phyloP scores from a whole-genome alignment of 2,888 invertebrate species.

The Tanaodytes sp. region DNA sequence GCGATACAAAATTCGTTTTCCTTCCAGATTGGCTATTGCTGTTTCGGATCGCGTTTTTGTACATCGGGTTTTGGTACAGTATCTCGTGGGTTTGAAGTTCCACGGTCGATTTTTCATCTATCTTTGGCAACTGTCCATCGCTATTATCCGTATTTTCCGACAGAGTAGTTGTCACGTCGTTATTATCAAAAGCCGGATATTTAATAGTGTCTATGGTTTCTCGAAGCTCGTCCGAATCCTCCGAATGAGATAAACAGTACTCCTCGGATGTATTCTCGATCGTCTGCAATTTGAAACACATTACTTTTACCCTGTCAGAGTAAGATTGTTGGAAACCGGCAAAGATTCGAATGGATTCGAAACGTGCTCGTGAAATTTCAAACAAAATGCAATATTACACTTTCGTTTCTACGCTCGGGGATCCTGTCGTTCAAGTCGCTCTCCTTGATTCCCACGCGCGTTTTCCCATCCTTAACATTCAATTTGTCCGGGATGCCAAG shows the following conservation, averaged over 20 bases:
- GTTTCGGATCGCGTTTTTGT: slow-evolving; percentile 8
- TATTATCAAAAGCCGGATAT: slow-evolving; percentile 59
- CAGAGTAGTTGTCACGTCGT: slow-evolving; percentile 57
- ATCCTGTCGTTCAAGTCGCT: slow-evolving; percentile 20
- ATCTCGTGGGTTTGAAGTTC: slow-evolving; percentile 48
- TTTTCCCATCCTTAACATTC: slow-evolving; percentile 25
- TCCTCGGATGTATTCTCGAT: too few species aligned
- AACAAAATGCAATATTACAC: too few species aligned
- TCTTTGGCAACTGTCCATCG: slow-evolving; percentile 55
- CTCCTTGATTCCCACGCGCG: slow-evolving; percentile 1
- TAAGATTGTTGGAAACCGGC: too few species aligned
- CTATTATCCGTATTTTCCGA: slow-evolving; percentile 60
- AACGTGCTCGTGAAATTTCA: too few species aligned
- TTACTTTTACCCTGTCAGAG: too few species aligned
- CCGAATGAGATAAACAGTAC: too few species aligned
- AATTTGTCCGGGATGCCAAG: slow-evolving; percentile 44
- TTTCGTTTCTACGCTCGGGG: not conserved
- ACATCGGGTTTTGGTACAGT: slow-evolving; percentile 40
- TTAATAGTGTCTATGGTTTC: slow-evolving; percentile 58
- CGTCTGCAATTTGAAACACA: too few species aligned
- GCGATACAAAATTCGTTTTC: slow-evolving; percentile 11
- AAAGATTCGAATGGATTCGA: too few species aligned
- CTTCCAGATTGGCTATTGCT: not conserved
- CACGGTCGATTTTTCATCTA: slow-evolving; percentile 39
- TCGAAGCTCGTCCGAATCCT: slow-evolving; percentile 9